Conservation (phyloP, 2,888 invertebrate genomes). For the Drosophila tripunctata region DNA sequence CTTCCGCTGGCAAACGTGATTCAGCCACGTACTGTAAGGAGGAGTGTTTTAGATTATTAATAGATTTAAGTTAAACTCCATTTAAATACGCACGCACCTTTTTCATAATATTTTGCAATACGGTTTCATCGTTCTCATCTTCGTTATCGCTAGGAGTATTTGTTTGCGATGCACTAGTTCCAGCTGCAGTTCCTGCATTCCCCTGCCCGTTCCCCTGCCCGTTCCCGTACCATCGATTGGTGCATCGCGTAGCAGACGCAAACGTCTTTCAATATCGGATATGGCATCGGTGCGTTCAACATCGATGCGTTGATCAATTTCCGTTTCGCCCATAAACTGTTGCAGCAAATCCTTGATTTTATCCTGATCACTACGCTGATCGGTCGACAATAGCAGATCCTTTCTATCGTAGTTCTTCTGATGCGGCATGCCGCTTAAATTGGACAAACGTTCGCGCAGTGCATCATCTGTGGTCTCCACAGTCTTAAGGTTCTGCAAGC, state of each 20-base stretch:
- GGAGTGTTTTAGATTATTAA: not conserved
- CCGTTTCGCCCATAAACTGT: slow-evolving; percentile 85
- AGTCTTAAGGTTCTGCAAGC: slow-evolving; percentile 88
- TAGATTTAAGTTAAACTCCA: too few species aligned
- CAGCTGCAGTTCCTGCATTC: slow-evolving; percentile 21
- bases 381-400: slow-evolving; percentile 84
- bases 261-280: slow-evolving; percentile 85
- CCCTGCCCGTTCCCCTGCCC: too few species aligned
- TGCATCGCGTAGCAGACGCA: slow-evolving; percentile 85
- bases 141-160: slow-evolving; percentile 81
- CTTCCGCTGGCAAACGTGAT: slow-evolving; percentile 84
- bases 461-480: slow-evolving; percentile 87
- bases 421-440: slow-evolving; percentile 88
- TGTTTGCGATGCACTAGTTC: slow-evolving; percentile 42
- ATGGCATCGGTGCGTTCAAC: slow-evolving; percentile 84
- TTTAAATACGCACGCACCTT: too few species aligned
- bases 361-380: slow-evolving; percentile 88
- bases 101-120: slow-evolving; percentile 81
- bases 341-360: slow-evolving; percentile 89
- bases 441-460: slow-evolving; percentile 87
- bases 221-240: slow-evolving; percentile 54
- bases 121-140: slow-evolving; percentile 83
- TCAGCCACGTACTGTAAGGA: slow-evolving; percentile 85
- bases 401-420: slow-evolving; percentile 81
- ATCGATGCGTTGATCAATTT: slow-evolving; percentile 86